phyloP scores from a whole-genome alignment of 2,797 vertebrate species.

The Iguana delicatissima region DNA sequence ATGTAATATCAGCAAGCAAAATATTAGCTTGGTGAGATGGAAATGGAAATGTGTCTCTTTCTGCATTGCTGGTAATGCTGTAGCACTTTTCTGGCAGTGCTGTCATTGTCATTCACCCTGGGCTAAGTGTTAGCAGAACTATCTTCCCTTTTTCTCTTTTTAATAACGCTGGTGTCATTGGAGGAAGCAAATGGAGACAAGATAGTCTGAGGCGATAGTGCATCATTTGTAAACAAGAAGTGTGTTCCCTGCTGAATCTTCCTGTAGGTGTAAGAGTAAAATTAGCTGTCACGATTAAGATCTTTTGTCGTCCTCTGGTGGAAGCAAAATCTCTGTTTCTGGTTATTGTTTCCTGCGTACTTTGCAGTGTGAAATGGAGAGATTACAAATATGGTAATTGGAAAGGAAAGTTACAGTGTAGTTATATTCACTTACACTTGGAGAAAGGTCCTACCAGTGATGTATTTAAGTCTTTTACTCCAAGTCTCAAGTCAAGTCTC shows the following conservation, averaged over 20 bases:
- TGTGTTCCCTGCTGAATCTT: not conserved
- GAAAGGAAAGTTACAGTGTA: not conserved
- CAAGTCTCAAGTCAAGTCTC: too few relatives aligned
- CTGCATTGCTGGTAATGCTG: not conserved
- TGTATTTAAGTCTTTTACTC: too few relatives aligned
- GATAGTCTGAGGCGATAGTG: slow-evolving; percentile 23
- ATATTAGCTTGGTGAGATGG: not conserved
- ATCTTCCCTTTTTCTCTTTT: not conserved
- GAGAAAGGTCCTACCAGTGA: not conserved
- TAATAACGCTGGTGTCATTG: slow-evolving; percentile 28
- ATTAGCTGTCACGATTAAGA: not conserved
- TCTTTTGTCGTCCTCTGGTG: not conserved
- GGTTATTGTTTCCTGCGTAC: not conserved
- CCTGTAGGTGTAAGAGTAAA: not conserved
- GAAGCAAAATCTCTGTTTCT: not conserved
- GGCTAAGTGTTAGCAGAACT: slow-evolving; percentile 41
- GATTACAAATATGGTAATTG: not conserved
- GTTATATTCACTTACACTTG: not conserved
- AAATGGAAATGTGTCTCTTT: slow-evolving; percentile 36
- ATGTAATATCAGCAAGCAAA: slow-evolving; percentile 30
- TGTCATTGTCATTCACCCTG: slow-evolving; percentile 35
- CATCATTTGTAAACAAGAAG: slow-evolving; percentile 27
- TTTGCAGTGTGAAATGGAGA: not conserved
- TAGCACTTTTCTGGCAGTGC: slow-evolving; percentile 12
- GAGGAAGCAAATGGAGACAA: slow-evolving; percentile 15